phyloP scores from a whole-genome alignment of 2,113 vertebrate genomes.

The Pardalotus punctatus region DNA sequence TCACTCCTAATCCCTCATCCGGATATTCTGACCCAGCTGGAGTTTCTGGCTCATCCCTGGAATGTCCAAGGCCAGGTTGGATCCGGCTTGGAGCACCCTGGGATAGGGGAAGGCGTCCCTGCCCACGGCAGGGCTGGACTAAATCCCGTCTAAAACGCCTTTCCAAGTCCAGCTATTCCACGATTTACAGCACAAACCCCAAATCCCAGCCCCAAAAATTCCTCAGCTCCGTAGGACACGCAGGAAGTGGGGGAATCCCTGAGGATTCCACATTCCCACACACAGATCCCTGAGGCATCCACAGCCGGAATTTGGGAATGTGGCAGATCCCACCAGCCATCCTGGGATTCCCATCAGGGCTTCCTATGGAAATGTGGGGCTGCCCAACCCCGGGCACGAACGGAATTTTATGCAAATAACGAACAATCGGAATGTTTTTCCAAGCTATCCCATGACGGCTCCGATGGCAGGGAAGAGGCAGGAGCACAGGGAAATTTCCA shows the following conservation, averaged over 20 bases:
- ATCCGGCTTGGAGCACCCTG: not conserved
- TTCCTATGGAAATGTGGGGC: not conserved
- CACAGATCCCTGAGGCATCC: not conserved
- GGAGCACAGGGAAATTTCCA: not conserved
- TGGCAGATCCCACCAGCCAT: not conserved
- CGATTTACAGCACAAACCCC: not conserved
- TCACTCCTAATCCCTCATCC: no score
- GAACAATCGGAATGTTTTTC: rapidly evolving
- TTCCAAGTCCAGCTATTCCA: not conserved
- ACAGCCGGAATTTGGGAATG: not conserved
- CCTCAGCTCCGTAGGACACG: not conserved
- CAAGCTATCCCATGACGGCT: not conserved
- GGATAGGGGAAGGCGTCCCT: not conserved
- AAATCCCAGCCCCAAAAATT: not conserved
- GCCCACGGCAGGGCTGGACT: not conserved
- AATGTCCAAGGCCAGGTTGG: not conserved
- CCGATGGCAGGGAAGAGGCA: not conserved
- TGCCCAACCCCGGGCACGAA: rapidly evolving
- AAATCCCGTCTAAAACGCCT: not conserved
- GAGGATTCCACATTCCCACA: not conserved
- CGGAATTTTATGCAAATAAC: not conserved
- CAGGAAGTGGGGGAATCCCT: not conserved
- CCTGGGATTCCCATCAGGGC: not conserved
- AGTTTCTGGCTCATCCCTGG: not conserved
- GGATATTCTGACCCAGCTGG: not conserved